A percentile compares a stretch with the other conserved stretches of the same genome.
Evolutionary conservation across 1,140 invertebrate species (phyloP).

Genomic region (Asobara japonica): DNA sequence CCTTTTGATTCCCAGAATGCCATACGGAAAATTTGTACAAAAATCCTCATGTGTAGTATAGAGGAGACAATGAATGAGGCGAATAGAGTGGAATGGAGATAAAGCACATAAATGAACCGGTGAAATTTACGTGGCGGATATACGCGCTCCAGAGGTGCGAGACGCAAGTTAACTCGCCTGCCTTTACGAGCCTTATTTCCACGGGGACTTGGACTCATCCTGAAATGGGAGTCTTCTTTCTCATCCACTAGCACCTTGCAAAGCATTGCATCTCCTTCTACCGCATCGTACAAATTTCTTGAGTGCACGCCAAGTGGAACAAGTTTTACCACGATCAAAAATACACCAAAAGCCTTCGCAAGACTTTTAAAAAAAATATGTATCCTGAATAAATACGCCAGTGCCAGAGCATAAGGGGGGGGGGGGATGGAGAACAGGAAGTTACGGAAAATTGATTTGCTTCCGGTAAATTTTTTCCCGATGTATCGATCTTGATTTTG

Average conservation of each 20-base stretch:
- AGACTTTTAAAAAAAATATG: not conserved
- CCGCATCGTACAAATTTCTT: slow-evolving; percentile 38
- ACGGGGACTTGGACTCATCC: slow-evolving; percentile 30
- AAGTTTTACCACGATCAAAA: slow-evolving; percentile 23
- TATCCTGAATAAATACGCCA: not conserved
- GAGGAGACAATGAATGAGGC: too few relatives aligned
- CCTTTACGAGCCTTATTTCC: slow-evolving; percentile 47
- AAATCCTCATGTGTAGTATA: too few relatives aligned
- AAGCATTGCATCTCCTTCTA: not conserved
- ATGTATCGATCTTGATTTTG: not conserved
- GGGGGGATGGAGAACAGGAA: too few relatives aligned
- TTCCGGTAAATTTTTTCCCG: too few relatives aligned
- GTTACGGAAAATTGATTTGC: too few relatives aligned
- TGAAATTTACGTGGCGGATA: not conserved
- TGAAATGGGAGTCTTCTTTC: not conserved
- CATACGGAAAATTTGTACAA: too few relatives aligned
- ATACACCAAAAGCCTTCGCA: not conserved
- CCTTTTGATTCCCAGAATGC: too few relatives aligned
- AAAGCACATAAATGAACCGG: not conserved
- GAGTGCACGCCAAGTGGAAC: slow-evolving; percentile 47
- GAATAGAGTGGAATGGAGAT: not conserved
- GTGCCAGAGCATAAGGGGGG: not conserved
- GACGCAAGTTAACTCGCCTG: slow-evolving; percentile 44
- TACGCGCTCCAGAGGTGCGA: slow-evolving; percentile 29
- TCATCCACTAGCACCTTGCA: not conserved